Conservation (phyloP, 2,888 invertebrate genomes). For the Chydorus sphaericus region DNA sequence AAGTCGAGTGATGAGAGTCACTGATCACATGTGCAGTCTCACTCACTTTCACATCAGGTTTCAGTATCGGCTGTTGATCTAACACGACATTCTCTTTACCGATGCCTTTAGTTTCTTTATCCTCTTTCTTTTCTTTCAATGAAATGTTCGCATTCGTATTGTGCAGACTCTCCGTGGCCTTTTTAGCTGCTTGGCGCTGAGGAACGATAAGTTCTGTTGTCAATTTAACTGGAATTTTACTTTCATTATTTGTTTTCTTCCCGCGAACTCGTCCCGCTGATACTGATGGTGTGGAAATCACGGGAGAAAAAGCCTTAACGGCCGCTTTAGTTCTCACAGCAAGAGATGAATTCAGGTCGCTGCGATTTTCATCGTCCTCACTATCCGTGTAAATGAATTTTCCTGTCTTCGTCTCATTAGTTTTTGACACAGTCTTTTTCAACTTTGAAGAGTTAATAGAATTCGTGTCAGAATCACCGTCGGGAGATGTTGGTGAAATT, state of each 20-base stretch:
- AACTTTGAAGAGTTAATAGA: too few relatives aligned
- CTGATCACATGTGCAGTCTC: neutral
- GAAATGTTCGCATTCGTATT: neutral
- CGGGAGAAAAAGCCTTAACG: constrained; percentile 60
- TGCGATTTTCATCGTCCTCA: constrained; percentile 84
- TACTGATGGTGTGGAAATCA: neutral
- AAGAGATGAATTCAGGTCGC: constrained; percentile 35
- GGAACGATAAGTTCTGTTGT: constrained; percentile 44
- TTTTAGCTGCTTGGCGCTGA: constrained; percentile 78
- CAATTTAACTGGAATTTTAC: neutral
- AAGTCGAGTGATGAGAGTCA: too few relatives aligned
- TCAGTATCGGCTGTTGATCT: neutral
- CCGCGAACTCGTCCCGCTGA: neutral
- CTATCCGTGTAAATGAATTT: constrained; percentile 30
- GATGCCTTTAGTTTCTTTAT: neutral
- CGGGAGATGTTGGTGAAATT: neutral
- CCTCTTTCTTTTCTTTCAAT: neutral
- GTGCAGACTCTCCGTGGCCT: constrained; percentile 51
- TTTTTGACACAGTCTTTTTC: neutral
- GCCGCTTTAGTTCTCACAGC: constrained; percentile 62
- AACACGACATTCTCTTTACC: constrained; percentile 13
- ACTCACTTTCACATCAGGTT: neutral
- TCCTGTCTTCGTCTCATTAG: neutral
- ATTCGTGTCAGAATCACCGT: constrained; percentile 3
- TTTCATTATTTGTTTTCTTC: constrained; percentile 6